Evolutionary conservation across 2,797 vertebrate species (phyloP).

Genomic region (Hemitrygon akajei): DNA sequence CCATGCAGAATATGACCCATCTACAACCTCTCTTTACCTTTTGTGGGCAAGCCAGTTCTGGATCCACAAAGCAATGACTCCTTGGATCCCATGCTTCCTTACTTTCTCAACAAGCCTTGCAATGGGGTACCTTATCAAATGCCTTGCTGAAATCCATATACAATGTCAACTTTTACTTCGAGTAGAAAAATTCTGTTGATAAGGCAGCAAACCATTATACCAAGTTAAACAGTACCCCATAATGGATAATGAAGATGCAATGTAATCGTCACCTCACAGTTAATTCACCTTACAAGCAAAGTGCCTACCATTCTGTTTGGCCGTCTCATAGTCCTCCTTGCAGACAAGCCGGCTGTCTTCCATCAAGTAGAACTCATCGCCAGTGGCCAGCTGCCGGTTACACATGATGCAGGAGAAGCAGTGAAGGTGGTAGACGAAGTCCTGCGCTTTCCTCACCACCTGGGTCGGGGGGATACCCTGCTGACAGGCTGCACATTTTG

Average conservation of each 20-base stretch:
- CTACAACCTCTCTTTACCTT: too few relatives aligned
- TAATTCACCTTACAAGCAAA: background rate
- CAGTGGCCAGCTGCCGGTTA: constrained; percentile 88
- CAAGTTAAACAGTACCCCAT: background rate
- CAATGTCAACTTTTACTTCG: background rate
- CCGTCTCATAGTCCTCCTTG: constrained; percentile 95
- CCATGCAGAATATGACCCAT: too few relatives aligned
- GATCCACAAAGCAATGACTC: too few relatives aligned
- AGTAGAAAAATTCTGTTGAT: background rate
- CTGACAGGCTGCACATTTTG: constrained; percentile 95
- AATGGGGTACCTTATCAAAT: too few relatives aligned
- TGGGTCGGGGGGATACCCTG: constrained; percentile 95
- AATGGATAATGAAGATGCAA: background rate
- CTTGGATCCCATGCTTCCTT: too few relatives aligned
- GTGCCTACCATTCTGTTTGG: constrained; percentile 87
- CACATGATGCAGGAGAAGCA: constrained; percentile 98
- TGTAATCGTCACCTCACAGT: background rate
- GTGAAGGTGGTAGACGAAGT: constrained; percentile 96
- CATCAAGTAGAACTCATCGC: constrained; percentile 98
- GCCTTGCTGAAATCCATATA: too few relatives aligned
- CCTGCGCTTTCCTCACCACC: constrained; percentile 95
- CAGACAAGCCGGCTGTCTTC: constrained; percentile 93
- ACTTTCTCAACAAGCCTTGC: too few relatives aligned
- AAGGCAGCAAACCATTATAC: too few relatives aligned
- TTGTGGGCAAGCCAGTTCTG: too few relatives aligned